These are phyloP conservation scores for Drosophila auraria DNA, from an alignment of 1,140 invertebrate genomes.

Conservation along the genomic window DNA sequence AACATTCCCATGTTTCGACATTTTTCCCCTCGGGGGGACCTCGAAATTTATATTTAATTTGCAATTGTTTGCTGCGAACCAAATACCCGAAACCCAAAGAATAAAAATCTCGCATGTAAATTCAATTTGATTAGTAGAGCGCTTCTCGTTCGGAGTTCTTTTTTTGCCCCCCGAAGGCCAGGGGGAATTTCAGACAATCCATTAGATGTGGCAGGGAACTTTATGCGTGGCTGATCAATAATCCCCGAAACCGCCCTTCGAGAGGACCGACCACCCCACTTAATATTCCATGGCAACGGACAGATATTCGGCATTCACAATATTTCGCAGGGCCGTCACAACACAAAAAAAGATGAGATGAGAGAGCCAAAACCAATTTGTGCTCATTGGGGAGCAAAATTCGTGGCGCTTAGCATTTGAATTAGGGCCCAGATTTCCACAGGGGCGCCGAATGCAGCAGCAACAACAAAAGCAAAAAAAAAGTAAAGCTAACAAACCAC, in stretches of 20 bases:
- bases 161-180: slow-evolving; percentile 1
- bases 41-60: slow-evolving; percentile 59
- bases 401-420: slow-evolving; percentile 54
- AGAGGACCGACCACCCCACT: slow-evolving; percentile 8
- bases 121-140: slow-evolving; percentile 44
- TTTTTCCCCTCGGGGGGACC: neutral
- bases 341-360: slow-evolving; percentile 28
- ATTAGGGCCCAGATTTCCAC: slow-evolving; percentile 33
- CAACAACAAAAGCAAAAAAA: slow-evolving; percentile 21
- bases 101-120: slow-evolving; percentile 45
- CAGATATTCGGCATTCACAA: slow-evolving; percentile 44
- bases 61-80: slow-evolving; percentile 47
- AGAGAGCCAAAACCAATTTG: slow-evolving; percentile 43
- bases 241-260: slow-evolving; percentile 1
- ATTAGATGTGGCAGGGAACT: slow-evolving; percentile 67
- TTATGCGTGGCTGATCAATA: slow-evolving; percentile 66
- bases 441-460: slow-evolving; percentile 5
- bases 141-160: neutral
- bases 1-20: slow-evolving; percentile 19
- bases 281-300: slow-evolving; percentile 47
- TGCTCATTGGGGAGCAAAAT: slow-evolving; percentile 50
- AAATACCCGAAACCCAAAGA: slow-evolving; percentile 13
- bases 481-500: slow-evolving; percentile 70
- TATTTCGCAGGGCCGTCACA: slow-evolving; percentile 29
- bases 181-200: slow-evolving; percentile 59